Evolutionary conservation across 2,113 vertebrate genomes (phyloP).

Genomic region (Neoarius graeffei): DNA sequence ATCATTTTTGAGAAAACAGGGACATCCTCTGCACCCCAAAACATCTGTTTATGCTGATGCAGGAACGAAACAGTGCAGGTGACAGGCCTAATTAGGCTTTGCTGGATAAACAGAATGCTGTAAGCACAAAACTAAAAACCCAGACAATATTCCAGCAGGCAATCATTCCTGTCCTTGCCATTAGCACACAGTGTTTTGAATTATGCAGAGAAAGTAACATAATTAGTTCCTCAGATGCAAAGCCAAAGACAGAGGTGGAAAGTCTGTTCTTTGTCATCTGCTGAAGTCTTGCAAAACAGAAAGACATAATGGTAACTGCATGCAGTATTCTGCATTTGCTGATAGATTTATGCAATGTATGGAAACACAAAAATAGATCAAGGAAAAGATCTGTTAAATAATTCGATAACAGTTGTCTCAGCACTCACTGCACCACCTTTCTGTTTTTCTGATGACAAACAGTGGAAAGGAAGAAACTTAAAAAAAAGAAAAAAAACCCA

Average conservation of each 20-base stretch:
- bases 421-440: neutral
- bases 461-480: neutral
- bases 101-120: conserved; percentile 44
- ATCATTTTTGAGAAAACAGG: neutral
- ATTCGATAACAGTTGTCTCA: neutral
- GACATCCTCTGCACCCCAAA: conserved; percentile 17
- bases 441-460: conserved; percentile 18
- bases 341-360: neutral
- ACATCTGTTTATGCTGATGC: conserved; percentile 29
- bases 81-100: conserved; percentile 49
- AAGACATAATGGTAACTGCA: neutral
- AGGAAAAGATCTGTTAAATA: conserved; percentile 1
- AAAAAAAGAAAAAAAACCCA: neutral
- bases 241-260: conserved; percentile 41
- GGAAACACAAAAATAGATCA: conserved; percentile 21
- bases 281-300: conserved; percentile 30
- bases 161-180: conserved; percentile 40
- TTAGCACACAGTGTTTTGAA: conserved; percentile 55
- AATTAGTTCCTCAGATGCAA: conserved; percentile 60
- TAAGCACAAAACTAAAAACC: conserved; percentile 55
- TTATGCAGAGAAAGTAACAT: conserved; percentile 51
- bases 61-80: conserved; percentile 22
- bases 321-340: neutral
- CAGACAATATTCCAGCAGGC: conserved; percentile 50
- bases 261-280: neutral